Evolutionary conservation across 1,140 invertebrate species (phyloP), one percentile per base, ranked within the genome.

Genomic region (Caenorhabditis brenneri): DNA sequence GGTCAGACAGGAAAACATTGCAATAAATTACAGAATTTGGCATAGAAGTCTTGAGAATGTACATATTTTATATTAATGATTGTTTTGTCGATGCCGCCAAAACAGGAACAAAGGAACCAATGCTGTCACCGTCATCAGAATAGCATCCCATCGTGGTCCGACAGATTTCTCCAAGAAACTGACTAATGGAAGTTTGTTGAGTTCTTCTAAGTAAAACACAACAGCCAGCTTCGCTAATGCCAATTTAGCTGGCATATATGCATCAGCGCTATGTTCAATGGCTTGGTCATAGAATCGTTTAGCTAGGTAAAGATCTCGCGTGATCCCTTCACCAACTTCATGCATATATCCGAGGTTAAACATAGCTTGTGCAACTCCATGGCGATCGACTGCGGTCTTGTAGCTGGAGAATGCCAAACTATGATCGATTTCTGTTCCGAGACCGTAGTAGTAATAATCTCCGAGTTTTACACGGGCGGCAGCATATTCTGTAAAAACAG

Each of bases 331-430:
- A 0, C 97, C 97, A 88, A 95, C 95, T 92, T 99, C 97, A 91
- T 99, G 97, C 97, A 99, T 99, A 91, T 99, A 99, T 3, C 96
- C 97, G 58, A 99, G 93, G 92, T 99, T 99, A 90, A 99, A 99
- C 94, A 98, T 97, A 7, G 98, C 97, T 91, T 99, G 97, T 0
- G 97, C 95, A 92, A 96, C 98, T 88, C 96, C 94, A 87, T 98
- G 95, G 86, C 96, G 95, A 83, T 99, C 97, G 1, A 96, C 96
- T 0, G 97, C 97, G 81, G 95, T 93, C 87, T 96, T 94, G 91
- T 94, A 94, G 88, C 99, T 58, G n/a, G 51, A 48, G 22, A 78
- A 46, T 2, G 81, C 55, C 27, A 48, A 94, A 91, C 97, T 95
- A 88, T 96, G 97, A 91, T 99, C 97, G 0, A 95, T 93, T n/a